A percentile compares a stretch with the other conserved stretches of the same genome.
Conservation (phyloP, 23 tunicate species). For the Botrylloides violaceus region DNA sequence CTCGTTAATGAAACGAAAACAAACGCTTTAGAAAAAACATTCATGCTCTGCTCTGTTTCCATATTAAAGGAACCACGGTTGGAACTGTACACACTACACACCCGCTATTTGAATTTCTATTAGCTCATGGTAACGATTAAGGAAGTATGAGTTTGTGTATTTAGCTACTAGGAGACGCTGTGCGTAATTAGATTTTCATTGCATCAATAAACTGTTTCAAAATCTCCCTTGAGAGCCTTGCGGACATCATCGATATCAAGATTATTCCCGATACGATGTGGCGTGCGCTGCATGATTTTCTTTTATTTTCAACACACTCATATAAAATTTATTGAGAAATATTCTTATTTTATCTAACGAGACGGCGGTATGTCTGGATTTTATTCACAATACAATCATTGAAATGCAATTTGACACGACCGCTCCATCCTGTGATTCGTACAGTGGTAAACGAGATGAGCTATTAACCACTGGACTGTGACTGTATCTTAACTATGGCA, state of each 20-base stretch:
- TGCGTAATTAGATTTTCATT: not conserved
- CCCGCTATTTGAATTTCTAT: not conserved
- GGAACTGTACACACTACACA: not conserved
- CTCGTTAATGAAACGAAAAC: not conserved
- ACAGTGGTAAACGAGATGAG: no score
- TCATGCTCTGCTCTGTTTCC: not conserved
- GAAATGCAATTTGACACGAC: constrained; percentile 3
- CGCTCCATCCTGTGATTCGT: not conserved
- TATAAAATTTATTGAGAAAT: not conserved
- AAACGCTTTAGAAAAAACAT: not conserved
- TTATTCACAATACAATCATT: not conserved
- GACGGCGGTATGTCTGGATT: no score
- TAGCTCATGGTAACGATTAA: not conserved
- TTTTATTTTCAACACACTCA: not conserved
- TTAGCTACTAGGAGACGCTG: not conserved
- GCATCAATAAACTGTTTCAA: not conserved
- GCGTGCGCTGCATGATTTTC: not conserved
- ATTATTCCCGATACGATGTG: no score
- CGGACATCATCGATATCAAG: no score
- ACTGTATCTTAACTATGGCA: no score
- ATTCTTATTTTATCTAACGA: no score
- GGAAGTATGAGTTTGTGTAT: not conserved
- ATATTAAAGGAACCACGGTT: not conserved
- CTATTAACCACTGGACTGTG: no score
- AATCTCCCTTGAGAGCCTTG: not conserved